Percentiles rank a stretch among this genome's conserved stretches.
Conservation (phyloP, 2,797 vertebrate species). For the Oreochromis mossambicus region DNA sequence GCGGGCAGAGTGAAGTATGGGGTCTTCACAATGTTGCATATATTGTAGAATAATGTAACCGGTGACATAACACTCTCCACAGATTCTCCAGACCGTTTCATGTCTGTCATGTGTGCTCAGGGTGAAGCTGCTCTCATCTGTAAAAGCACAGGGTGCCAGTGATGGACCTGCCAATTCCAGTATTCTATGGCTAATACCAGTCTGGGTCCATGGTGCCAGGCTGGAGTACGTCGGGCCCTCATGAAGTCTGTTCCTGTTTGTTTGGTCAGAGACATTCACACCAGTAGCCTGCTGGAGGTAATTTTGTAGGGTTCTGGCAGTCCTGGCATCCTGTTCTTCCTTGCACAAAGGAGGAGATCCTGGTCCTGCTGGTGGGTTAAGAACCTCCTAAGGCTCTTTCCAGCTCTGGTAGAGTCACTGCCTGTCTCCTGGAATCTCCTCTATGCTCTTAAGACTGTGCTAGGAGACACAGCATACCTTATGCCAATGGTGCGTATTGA, state of each 20-base stretch:
- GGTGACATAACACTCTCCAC: not conserved
- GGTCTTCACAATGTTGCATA: not conserved
- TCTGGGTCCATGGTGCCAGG: not conserved
- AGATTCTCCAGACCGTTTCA: not conserved
- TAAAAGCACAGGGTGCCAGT: not conserved
- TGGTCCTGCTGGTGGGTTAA: not conserved
- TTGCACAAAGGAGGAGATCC: not conserved
- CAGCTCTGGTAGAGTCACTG: not conserved
- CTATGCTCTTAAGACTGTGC: not conserved
- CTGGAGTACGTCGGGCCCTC: not conserved
- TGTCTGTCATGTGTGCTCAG: not conserved
- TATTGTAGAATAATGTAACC: not conserved
- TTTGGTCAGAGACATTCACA: not conserved
- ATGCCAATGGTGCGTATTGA: not conserved
- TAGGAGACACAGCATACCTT: not conserved
- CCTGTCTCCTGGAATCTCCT: not conserved
- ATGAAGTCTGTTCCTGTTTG: not conserved
- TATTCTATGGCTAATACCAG: not conserved
- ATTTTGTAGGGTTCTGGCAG: not conserved
- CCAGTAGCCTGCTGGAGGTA: not conserved
- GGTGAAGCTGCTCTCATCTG: not conserved
- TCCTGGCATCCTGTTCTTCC: not conserved
- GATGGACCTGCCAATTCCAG: not conserved
- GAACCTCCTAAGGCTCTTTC: not conserved
- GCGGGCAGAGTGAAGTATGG: not conserved